These are phyloP conservation scores for Heliconius himera DNA, from an alignment of 1,140 invertebrate species.

Conservation along the genomic window DNA sequence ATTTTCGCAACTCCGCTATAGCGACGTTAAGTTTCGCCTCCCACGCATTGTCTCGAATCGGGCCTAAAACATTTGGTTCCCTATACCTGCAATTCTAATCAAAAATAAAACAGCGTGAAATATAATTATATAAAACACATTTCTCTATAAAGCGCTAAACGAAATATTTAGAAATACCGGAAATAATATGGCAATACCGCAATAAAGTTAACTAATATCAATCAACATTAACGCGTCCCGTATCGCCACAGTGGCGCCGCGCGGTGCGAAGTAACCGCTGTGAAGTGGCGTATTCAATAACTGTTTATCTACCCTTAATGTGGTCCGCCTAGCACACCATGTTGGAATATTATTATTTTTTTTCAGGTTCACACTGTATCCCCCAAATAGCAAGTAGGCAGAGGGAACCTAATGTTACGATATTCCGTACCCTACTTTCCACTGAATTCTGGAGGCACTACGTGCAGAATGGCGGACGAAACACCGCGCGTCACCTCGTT, in stretches of 20 bases:
- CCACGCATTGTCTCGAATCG: too few relatives aligned
- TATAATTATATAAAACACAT: neutral
- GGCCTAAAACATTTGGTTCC: too few relatives aligned
- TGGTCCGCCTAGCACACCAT: slow-evolving; percentile 16
- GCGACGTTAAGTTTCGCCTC: too few relatives aligned
- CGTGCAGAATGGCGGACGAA: too few relatives aligned
- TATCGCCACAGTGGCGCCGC: slow-evolving; percentile 37
- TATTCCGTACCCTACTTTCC: too few relatives aligned
- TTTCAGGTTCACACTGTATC: neutral
- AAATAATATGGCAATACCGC: slow-evolving; percentile 3
- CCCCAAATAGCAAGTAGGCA: too few relatives aligned
- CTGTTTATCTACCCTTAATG: slow-evolving; percentile 43
- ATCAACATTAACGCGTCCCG: slow-evolving; percentile 22
- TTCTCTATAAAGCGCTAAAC: neutral
- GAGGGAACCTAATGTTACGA: too few relatives aligned
- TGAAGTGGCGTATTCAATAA: slow-evolving; percentile 50
- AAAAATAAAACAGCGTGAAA: too few relatives aligned
- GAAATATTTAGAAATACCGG: neutral
- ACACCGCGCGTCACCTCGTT: too few relatives aligned
- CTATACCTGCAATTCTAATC: too few relatives aligned
- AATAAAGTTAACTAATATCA: slow-evolving; percentile 11
- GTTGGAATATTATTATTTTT: neutral
- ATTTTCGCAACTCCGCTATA: too few relatives aligned
- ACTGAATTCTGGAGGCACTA: too few relatives aligned
- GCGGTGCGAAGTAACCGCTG: slow-evolving; percentile 35